Percentiles rank a stretch among this genome's conserved stretches.
phyloP scores from a whole-genome alignment of 2,888 invertebrate genomes.

The Oscheius sp. region DNA sequence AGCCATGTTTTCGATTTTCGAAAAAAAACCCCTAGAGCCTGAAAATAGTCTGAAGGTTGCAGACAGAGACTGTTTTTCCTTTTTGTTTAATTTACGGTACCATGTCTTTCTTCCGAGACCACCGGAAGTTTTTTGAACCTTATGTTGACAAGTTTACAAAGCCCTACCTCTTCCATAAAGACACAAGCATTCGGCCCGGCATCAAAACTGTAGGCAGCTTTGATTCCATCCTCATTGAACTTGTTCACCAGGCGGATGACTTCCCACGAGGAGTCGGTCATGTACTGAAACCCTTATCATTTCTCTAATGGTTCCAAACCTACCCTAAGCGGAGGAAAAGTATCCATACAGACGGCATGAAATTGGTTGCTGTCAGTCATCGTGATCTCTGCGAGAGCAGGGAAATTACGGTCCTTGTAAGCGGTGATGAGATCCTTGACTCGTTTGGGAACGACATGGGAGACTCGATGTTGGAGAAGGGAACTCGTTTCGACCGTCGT shows the following conservation, averaged over 20 bases:
- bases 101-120: too few species aligned
- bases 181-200: constrained; percentile 77
- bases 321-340: constrained; percentile 85
- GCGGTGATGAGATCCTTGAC: constrained; percentile 77
- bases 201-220: constrained; percentile 96
- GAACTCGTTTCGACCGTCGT: constrained; percentile 84
- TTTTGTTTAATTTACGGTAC: too few species aligned
- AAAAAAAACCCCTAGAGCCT: too few species aligned
- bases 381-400: constrained; percentile 88
- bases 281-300: constrained; percentile 78
- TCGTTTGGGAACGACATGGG: constrained; percentile 82
- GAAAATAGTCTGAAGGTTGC: too few species aligned
- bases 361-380: constrained; percentile 97
- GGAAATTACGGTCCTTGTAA: constrained; percentile 83
- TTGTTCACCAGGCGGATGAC: constrained; percentile 85
- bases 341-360: constrained; percentile 91
- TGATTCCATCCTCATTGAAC: constrained; percentile 80
- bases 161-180: constrained; percentile 43
- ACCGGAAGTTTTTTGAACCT: too few species aligned
- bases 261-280: constrained; percentile 87
- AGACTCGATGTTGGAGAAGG: constrained; percentile 83
- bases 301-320: neutral
- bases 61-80: too few species aligned
- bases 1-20: too few species aligned
- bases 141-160: too few species aligned